These are phyloP conservation scores for Plectrocnemia conspersa DNA, from an alignment of 1,140 invertebrate genomes.

Conservation along the genomic window DNA sequence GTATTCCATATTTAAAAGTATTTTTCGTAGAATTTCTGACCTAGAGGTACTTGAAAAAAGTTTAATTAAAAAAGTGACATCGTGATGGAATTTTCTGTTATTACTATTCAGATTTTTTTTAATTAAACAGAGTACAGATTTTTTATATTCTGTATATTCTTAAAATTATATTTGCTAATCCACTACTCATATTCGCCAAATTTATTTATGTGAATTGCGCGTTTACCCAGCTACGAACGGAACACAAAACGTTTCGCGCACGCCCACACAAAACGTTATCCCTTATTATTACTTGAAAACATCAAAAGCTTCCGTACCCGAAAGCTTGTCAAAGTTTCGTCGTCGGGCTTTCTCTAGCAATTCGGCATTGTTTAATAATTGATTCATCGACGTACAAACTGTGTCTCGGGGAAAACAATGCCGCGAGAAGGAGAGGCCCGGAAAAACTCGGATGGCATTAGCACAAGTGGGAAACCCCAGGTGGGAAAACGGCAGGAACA, in stretches of 20 bases:
- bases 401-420: neutral
- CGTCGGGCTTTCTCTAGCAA: neutral
- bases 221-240: neutral
- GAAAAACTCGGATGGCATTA: slow-evolving; percentile 14
- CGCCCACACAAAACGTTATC: too few relatives aligned
- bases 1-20: too few relatives aligned
- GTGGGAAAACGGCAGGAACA: slow-evolving; percentile 24
- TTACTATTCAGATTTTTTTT: too few relatives aligned
- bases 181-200: neutral
- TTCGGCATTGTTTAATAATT: too few relatives aligned
- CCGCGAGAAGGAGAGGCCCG: neutral
- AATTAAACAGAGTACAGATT: too few relatives aligned
- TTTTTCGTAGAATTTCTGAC: too few relatives aligned
- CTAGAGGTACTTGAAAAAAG: too few relatives aligned
- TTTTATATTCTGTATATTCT: neutral
- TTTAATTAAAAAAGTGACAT: too few relatives aligned
- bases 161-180: neutral
- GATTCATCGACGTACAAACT: neutral
- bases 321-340: neutral
- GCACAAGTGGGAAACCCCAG: slow-evolving; percentile 20
- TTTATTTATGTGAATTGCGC: neutral
- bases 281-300: too few relatives aligned
- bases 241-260: neutral
- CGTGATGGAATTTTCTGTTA: too few relatives aligned
- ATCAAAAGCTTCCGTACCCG: too few relatives aligned